Conservation (phyloP, 2,888 invertebrate genomes). For the Oscheius onirici region DNA sequence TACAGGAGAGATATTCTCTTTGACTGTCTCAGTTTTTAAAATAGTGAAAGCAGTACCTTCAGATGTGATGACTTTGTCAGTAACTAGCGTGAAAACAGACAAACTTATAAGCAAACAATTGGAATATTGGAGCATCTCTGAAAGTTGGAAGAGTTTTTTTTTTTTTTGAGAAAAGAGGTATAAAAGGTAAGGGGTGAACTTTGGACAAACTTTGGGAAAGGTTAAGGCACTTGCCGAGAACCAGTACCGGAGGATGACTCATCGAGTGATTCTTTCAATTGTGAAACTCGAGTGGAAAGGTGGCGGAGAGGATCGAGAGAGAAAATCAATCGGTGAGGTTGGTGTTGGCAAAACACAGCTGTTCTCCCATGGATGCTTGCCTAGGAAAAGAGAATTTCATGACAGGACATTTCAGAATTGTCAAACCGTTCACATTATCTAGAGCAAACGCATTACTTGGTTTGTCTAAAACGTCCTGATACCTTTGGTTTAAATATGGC, state of each 20-base stretch:
- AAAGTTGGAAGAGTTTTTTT: background rate
- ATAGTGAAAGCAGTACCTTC: no score
- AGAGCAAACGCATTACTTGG: no score
- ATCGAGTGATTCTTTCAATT: background rate
- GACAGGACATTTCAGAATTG: no score
- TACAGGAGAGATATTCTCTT: no score
- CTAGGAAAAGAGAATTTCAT: no score
- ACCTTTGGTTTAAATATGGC: no score
- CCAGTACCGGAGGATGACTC: background rate
- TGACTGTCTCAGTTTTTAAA: no score
- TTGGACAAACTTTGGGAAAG: background rate
- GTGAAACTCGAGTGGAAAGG: background rate
- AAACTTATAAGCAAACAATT: background rate
- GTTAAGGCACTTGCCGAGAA: background rate
- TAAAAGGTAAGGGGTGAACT: background rate
- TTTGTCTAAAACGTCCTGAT: no score
- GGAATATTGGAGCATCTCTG: background rate
- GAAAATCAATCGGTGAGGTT: background rate
- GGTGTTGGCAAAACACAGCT: constrained; percentile 9
- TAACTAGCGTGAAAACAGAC: no score
- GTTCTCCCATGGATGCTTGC: no score
- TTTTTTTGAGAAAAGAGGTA: background rate
- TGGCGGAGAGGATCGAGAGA: background rate
- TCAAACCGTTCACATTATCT: no score
- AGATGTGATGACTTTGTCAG: no score